These are phyloP conservation scores for Ennomos fuscantarius DNA, from an alignment of 2,888 invertebrate species.

Conservation along the genomic window DNA sequence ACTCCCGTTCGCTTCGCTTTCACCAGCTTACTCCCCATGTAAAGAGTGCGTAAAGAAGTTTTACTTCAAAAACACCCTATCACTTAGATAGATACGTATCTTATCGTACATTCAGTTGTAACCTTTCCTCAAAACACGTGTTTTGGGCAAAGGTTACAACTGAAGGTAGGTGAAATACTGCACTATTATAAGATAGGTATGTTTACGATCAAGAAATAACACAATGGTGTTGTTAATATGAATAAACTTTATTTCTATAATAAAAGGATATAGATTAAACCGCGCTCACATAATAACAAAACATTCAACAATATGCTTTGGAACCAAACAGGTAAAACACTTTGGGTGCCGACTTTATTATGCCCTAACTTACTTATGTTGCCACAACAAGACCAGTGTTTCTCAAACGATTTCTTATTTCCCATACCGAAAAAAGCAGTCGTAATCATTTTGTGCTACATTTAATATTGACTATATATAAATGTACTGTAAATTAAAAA, in stretches of 20 bases:
- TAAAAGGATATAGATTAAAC: constrained; percentile 79
- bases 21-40: no score
- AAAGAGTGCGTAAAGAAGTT: no score
- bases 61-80: no score
- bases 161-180: no score
- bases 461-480: constrained; percentile 20
- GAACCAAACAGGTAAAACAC: constrained; percentile 76
- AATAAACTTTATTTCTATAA: constrained; percentile 84
- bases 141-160: no score
- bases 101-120: no score
- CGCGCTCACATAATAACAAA: constrained; percentile 74
- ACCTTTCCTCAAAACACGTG: no score
- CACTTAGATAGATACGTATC: no score
- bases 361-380: constrained; percentile 65
- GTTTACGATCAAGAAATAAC: constrained; percentile 25
- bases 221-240: constrained; percentile 61
- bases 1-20: no score
- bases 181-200: background rate
- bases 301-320: constrained; percentile 84
- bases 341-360: constrained; percentile 79
- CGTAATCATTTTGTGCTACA: constrained; percentile 50
- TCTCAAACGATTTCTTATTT: constrained; percentile 66
- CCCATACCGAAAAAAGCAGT: constrained; percentile 39
- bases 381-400: constrained; percentile 73
- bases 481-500: constrained; percentile 38